A percentile compares a stretch with the other conserved stretches of the same genome.
Conservation (phyloP, 2,113 vertebrate species). For the Myotis brandtii region DNA sequence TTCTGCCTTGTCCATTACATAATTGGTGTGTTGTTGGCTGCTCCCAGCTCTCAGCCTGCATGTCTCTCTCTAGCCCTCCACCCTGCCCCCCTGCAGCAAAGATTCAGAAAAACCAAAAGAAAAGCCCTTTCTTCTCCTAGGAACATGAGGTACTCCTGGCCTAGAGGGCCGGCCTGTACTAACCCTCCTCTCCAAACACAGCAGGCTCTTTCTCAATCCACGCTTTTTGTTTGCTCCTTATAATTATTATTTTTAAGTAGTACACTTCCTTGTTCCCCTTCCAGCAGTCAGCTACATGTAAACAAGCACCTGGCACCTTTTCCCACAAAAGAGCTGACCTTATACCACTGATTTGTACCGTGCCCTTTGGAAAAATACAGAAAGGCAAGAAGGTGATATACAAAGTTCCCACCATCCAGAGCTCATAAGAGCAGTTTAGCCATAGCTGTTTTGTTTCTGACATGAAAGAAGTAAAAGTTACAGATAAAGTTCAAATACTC, state of each 20-base stretch:
- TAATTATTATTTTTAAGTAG: background rate
- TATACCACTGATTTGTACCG: background rate
- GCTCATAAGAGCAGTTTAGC: background rate
- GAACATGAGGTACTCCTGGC: background rate
- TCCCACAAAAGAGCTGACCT: background rate
- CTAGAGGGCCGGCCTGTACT: background rate
- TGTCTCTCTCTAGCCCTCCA: too few relatives aligned
- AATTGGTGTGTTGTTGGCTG: background rate
- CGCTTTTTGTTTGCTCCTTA: background rate
- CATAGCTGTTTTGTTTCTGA: background rate
- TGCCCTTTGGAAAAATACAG: background rate
- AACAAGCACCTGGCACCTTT: background rate
- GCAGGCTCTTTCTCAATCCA: background rate
- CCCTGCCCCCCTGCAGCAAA: background rate
- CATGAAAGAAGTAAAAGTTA: slow-evolving; percentile 31
- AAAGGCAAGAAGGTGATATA: background rate
- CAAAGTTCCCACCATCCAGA: background rate
- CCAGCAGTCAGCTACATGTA: background rate
- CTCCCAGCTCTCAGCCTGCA: background rate
- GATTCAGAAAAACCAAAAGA: background rate
- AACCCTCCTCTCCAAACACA: background rate
- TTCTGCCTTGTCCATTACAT: background rate
- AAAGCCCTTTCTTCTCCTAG: background rate
- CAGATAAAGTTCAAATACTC: background rate
- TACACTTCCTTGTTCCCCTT: background rate